Base-by-base conservation (phyloP, 2,888 invertebrate genomes). In the Andrena camellia region DNA sequence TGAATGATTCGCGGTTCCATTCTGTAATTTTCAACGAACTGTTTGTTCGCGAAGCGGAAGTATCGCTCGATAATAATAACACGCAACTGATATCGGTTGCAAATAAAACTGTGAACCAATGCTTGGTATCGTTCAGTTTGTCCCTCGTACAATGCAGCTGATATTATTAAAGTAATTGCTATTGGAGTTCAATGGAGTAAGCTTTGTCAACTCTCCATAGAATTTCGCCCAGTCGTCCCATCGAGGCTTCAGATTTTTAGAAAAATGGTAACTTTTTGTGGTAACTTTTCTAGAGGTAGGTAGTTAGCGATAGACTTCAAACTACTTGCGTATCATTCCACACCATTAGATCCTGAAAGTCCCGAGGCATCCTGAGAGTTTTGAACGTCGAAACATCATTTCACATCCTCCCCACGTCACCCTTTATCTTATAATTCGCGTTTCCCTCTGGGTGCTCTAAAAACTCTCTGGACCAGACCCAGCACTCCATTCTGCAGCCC, bases 11-110 rank as follows among this genome's bases (percentile, higher is more conserved):
- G 64, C 57, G 62, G 35, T 48, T 71, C 54, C 31, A 20, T 67
- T 73, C 33, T 10, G 26, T 62, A 35, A 35, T 23, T 26, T 2
- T 26, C 54, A 52, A 6, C 23, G 50, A 10, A n/a, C 33, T 17
- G 13, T 10, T 13, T 29, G 33, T 6, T 60, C 17, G 31, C 35
- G 6, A 17, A 78, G 59, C 59, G 81, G 78, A 78, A 73, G 67
- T 59, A n/a, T 54, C 31, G 42, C 13, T 8, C 42, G 29, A 70
- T 52, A 74, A 75, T 29, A 57, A 67, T 31, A 29, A 62, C 54
- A 59, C 20, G 10, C 52, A 54, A 48, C 20, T 20, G 5, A 31
- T 8, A 68, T 29, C 78, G 59, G 17, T 42, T 42, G 17, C 13
- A 33, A 52, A 74, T 31, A 23, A 77, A n/a, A 26, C 31, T 35